These are phyloP conservation scores for Oryzias woworae DNA, from an alignment of 2,113 vertebrate genomes.

Conservation along the genomic window DNA sequence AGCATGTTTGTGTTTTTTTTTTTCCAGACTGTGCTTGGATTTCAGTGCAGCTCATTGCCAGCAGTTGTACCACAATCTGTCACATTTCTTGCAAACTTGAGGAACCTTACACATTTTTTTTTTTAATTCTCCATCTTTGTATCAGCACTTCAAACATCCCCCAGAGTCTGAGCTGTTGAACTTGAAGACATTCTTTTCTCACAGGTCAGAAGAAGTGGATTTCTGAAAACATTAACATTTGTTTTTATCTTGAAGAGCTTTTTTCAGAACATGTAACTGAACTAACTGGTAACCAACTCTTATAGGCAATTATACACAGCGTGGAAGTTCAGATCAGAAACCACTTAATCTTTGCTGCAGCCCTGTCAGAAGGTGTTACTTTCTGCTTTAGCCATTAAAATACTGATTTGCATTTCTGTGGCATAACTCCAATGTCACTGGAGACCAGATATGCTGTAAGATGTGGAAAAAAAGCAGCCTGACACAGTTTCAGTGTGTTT, in stretches of 20 bases:
- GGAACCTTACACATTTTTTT: not conserved
- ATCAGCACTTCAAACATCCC: not conserved
- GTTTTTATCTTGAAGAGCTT: too few species aligned
- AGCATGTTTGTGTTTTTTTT: constrained; percentile 1
- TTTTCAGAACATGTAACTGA: too few species aligned
- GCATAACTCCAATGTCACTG: too few species aligned
- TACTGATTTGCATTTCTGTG: not conserved
- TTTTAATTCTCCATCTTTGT: not conserved
- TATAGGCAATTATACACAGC: too few species aligned
- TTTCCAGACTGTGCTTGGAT: constrained; percentile 2
- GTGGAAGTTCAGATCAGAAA: constrained; percentile 1
- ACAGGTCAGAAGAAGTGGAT: too few species aligned
- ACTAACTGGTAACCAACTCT: too few species aligned
- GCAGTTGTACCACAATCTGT: constrained; percentile 43
- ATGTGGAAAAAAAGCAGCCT: constrained; percentile 2
- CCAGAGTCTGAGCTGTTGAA: not conserved
- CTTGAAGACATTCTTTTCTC: too few species aligned
- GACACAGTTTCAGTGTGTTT: constrained; percentile 18
- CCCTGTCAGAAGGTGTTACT: constrained; percentile 3
- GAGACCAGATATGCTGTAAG: not conserved
- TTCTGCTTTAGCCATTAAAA: constrained; percentile 32
- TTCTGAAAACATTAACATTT: too few species aligned
- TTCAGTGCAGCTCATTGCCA: constrained; percentile 6
- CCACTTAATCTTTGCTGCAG: constrained; percentile 33
- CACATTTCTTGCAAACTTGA: constrained; percentile 27